phyloP scores from a whole-genome alignment of 2,888 invertebrate genomes.

The Drosophila maculinotata region DNA sequence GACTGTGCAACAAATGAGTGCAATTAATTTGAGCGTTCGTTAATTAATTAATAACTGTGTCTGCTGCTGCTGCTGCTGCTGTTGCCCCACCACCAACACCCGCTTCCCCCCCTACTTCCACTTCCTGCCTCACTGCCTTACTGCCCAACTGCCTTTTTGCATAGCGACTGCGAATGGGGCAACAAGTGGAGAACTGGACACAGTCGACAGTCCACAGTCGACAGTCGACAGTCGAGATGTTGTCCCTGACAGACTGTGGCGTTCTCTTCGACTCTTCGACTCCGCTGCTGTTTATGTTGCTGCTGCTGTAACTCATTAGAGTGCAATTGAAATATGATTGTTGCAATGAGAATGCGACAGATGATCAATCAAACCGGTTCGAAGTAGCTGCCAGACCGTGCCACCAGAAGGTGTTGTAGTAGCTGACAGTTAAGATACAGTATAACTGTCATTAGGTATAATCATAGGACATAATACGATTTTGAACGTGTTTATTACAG shows the following conservation, averaged over 20 bases:
- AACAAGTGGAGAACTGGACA: constrained; percentile 37
- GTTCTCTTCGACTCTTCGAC: too few species aligned
- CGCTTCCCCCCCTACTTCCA: not conserved
- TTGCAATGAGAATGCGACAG: constrained; percentile 68
- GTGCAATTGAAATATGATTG: constrained; percentile 76
- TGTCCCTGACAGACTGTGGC: constrained; percentile 18
- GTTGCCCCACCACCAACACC: not conserved
- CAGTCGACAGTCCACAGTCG: not conserved
- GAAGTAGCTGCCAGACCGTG: constrained; percentile 6
- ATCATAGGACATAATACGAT: not conserved
- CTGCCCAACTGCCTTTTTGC: constrained; percentile 38
- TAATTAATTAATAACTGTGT: constrained; percentile 77
- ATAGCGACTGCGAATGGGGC: constrained; percentile 27
- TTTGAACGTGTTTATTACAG: not conserved
- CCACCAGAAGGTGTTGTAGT: constrained; percentile 26
- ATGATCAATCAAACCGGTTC: constrained; percentile 73
- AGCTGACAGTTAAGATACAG: constrained; percentile 28
- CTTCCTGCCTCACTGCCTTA: constrained; percentile 10
- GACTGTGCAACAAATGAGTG: constrained; percentile 76
- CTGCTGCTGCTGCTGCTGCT: constrained; percentile 12
- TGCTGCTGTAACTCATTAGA: constrained; percentile 60
- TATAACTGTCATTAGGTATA: constrained; percentile 16
- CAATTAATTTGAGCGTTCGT: constrained; percentile 76
- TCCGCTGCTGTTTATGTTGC: not conserved
- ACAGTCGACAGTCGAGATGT: constrained; percentile 17